Base-by-base conservation (phyloP, 2,797 vertebrate species). In the Pogoniulus pusillus region DNA sequence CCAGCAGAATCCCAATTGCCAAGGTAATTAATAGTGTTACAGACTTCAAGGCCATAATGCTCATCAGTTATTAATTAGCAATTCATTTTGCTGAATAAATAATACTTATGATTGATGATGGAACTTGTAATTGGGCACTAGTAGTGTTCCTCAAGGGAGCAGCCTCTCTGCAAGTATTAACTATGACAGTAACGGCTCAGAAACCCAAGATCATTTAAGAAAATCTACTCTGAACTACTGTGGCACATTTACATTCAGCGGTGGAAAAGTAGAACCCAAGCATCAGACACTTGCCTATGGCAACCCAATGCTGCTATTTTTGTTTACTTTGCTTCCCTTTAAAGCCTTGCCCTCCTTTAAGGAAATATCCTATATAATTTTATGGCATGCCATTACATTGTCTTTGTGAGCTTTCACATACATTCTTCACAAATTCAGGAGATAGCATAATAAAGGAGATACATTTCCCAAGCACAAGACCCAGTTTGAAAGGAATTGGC, bases 51-150 rank as follows among this genome's bases (percentile, higher is more conserved):
- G 98, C 98, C 98, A 99, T 99, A 99, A 99, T 98, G 98, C 98
- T 99, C 98, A 99, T 99, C 98, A 99, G 99, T 99, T 99, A 99
- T 99, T 99, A 99, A 99, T 99, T 99, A 99, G 98, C 98, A 99
- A 98, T 99, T 99, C 98, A 98, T 99, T 99, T 99, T 97, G 97
- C 98, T 99, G 98, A 99, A 99, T 99, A 99, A 99, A 99, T 99
- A 99, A 99, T 98, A 98, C 98, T 99, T 97, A 98, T 99, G 99
- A 99, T 99, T 99, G 98, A 99, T 99, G 99, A 99, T 98, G 97
- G 98, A 98, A 98, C 98, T 99, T 99, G 98, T 99, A 99, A 99
- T 99, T 99, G 98, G 99, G 98, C 98, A 98, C 98, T 98, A 95
- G 98, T 98, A 98, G 98, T 97, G 96, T 98, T 97, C 95, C 99